Evolutionary conservation across 1,140 invertebrate genomes (phyloP).

Genomic region (Scaptomyza montana): DNA sequence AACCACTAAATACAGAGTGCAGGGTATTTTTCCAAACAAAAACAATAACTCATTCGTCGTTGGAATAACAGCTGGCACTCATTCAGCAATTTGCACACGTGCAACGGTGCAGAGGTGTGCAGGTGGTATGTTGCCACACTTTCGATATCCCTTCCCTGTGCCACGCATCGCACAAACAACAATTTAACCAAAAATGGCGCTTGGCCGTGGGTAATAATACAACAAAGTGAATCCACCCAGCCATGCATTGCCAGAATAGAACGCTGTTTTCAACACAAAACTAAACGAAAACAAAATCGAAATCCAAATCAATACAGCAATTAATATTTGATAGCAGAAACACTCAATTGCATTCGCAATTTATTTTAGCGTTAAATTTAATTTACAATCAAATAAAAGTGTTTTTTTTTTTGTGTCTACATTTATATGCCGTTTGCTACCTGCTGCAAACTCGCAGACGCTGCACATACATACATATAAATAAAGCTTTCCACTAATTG

Average conservation of each 20-base stretch:
- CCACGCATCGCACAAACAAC: neutral
- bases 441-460: no score
- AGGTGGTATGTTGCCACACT: neutral
- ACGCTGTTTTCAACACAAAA: neutral
- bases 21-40: neutral
- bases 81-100: conserved; percentile 18
- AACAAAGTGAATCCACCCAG: neutral
- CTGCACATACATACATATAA: no score
- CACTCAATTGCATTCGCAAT: neutral
- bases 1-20: neutral
- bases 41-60: no score
- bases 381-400: neutral
- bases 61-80: no score
- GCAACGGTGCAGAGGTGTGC: neutral
- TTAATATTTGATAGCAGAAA: neutral
- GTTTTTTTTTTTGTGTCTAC: no score
- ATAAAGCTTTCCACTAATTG: conserved; percentile 6
- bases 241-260: neutral
- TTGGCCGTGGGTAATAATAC: neutral
- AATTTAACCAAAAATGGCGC: neutral
- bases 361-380: neutral
- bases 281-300: neutral
- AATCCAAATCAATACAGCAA: neutral
- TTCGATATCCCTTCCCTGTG: neutral
- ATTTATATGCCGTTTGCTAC: no score